These are phyloP conservation scores for Pedicia rivosa DNA, from an alignment of 2,888 invertebrate species.

Conservation along the genomic window DNA sequence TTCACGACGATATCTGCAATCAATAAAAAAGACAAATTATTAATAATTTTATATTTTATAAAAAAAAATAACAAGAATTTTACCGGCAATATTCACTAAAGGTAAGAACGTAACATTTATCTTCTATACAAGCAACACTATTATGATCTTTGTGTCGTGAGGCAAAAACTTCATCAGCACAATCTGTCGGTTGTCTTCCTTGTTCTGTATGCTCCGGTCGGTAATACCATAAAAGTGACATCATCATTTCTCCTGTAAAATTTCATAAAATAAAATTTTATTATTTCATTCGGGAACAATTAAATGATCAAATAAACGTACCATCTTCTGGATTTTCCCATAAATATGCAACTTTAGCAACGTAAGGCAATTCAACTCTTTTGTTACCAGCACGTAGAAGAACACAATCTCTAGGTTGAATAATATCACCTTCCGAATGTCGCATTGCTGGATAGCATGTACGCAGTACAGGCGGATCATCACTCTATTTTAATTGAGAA, in stretches of 20 bases:
- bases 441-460: constrained; percentile 82
- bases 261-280: constrained; percentile 4
- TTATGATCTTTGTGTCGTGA: constrained; percentile 90
- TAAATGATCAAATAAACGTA: constrained; percentile 26
- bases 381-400: constrained; percentile 70
- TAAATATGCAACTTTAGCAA: constrained; percentile 84
- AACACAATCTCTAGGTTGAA: constrained; percentile 80
- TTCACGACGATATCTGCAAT: constrained; percentile 66
- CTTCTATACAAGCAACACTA: constrained; percentile 94
- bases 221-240: constrained; percentile 94
- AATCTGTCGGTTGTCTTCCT: constrained; percentile 63
- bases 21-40: constrained; percentile 7
- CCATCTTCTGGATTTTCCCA: constrained; percentile 93
- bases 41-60: constrained; percentile 2
- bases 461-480: constrained; percentile 54
- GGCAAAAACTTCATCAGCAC: constrained; percentile 86
- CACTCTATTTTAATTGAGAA: too few relatives aligned
- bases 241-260: constrained; percentile 85
- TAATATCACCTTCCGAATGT: constrained; percentile 75
- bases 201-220: constrained; percentile 92
- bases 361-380: constrained; percentile 79
- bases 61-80: constrained; percentile 6
- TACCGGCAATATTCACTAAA: constrained; percentile 95
- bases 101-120: constrained; percentile 91
- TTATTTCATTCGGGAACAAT: not conserved